Percentiles rank a stretch among this genome's conserved stretches.
Evolutionary conservation across 2,113 vertebrate species (phyloP).

Genomic region (Misgurnus anguillicaudatus): DNA sequence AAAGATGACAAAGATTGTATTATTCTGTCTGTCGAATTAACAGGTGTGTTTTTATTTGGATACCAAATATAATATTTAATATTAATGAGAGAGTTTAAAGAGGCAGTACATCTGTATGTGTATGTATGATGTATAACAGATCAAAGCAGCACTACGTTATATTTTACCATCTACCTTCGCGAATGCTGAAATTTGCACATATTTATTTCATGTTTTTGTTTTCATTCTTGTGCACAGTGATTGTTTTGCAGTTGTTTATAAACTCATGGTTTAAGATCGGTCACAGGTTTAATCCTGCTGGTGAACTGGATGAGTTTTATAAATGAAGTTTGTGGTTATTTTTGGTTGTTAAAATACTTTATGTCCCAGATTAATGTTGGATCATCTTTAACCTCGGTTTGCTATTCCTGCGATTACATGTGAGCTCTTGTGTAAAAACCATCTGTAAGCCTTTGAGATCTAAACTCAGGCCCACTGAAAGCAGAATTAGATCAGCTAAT

Average conservation of each 20-base stretch:
- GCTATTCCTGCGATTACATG: too few relatives aligned
- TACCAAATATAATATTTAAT: constrained; percentile 35
- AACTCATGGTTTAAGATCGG: background rate
- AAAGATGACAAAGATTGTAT: constrained; percentile 14
- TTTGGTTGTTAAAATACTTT: too few relatives aligned
- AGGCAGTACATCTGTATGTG: background rate
- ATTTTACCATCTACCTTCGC: background rate
- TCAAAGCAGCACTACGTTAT: background rate
- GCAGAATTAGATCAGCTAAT: too few relatives aligned
- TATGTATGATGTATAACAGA: background rate
- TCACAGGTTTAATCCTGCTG: background rate
- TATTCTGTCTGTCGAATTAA: constrained; percentile 20
- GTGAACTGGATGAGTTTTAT: too few relatives aligned
- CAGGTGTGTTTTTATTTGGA: constrained; percentile 27
- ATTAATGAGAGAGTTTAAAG: background rate
- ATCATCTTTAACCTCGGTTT: too few relatives aligned
- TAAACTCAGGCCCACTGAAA: too few relatives aligned
- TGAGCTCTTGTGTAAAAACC: too few relatives aligned
- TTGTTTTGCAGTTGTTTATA: background rate
- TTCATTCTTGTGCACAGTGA: background rate
- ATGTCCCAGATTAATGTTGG: too few relatives aligned
- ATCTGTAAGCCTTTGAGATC: too few relatives aligned
- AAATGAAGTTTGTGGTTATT: too few relatives aligned
- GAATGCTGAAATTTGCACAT: constrained; percentile 25
- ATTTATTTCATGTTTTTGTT: constrained; percentile 24